phyloP scores from a whole-genome alignment of 2,797 vertebrate genomes.

The Falco cherrug region DNA sequence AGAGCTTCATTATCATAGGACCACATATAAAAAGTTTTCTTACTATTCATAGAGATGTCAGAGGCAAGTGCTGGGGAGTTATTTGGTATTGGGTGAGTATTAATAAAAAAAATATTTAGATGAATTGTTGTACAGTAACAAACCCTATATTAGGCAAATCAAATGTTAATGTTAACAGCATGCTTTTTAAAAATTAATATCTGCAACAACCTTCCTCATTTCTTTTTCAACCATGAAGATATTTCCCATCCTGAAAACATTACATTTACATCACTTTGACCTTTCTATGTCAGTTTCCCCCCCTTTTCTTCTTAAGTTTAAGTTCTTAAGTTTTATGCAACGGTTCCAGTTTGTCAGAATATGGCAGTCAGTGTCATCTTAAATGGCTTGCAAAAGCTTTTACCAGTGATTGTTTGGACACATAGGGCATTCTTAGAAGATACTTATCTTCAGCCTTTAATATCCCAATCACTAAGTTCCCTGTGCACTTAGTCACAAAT shows the following conservation, averaged over 20 bases:
- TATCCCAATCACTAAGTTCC: not conserved
- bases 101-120: slow-evolving; percentile 26
- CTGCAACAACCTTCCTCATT: not conserved
- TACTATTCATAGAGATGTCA: not conserved
- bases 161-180: slow-evolving; percentile 34
- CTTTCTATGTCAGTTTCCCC: not conserved
- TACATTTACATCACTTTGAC: not conserved
- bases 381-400: slow-evolving; percentile 1
- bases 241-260: not conserved
- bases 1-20: not conserved
- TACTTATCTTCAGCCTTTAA: not conserved
- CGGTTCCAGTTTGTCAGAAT: not conserved
- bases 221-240: not conserved
- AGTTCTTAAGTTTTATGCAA: not conserved
- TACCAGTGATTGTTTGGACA: not conserved
- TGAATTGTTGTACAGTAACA: slow-evolving; percentile 1
- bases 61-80: not conserved
- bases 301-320: not conserved
- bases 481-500: not conserved
- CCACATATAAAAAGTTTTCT: not conserved
- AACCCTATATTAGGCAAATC: slow-evolving; percentile 29
- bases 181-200: slow-evolving; percentile 5
- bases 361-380: not conserved
- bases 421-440: not conserved
- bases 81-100: not conserved